Evolutionary conservation across 2,888 invertebrate species (phyloP), one percentile per base, ranked within the genome.

Genomic region (Plemyria rubiginata): DNA sequence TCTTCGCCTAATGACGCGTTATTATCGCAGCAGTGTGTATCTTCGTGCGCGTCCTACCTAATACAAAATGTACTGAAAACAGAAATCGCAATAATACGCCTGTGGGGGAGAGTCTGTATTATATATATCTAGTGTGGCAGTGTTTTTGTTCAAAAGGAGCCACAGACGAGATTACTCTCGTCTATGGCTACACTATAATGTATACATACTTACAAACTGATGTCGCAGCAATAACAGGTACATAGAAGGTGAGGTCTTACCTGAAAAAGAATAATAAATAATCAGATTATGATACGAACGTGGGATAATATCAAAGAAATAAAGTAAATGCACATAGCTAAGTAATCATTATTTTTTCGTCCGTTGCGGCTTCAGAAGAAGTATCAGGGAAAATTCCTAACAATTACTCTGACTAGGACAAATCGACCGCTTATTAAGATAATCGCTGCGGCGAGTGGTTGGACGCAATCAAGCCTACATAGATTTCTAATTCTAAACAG

Each of bases 361-460:
- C 28, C 38, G 53, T 16, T 62, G 68, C 61, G 67, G 65, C 68
- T 65, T 54, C 50, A 62, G 60, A 55, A 74, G 70, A 74, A 73
- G 73, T 69, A 61, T 54, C 49, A 52, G 54, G 60, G 60, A 70
- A 60, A 60, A 68, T 70, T 75, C 71, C 66, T 61, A 70, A 74
- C 81, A 85, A 86, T 87, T 87, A 85, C 77, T 65, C 4, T 71
- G 67, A 66, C 78, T 77, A 83, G 81, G 85, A 86, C 85, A 81
- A 85, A 88, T 88, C 85, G 77, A 79, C 78, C 76, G 79, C 80
- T 82, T 85, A 89, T 90, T 88, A 89, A 82, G 84, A 82, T 90
- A 89, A 90, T 88, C 68, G 79, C 67, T 71, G 75, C 70, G 66
- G 70, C 66, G 76, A 64, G 51, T 60, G 67, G 74, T 72, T 68